Evolutionary conservation across 64 coral and sea anemone genomes (phyloP).

Genomic region (Stichodactyla mertensii): DNA sequence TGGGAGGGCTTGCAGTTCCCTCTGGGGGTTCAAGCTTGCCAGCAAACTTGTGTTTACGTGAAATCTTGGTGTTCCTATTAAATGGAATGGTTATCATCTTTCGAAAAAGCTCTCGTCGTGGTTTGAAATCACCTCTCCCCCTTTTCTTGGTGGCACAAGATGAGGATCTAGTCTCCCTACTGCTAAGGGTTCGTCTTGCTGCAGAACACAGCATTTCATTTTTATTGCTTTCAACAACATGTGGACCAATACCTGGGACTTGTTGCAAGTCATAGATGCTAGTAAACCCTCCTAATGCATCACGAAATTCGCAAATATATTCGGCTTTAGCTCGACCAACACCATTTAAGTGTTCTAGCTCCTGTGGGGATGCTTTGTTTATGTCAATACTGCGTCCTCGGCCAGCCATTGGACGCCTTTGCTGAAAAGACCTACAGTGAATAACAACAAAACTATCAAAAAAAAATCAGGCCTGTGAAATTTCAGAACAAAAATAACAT

Average conservation of each 20-base stretch:
- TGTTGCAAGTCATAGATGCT: conserved; percentile 67
- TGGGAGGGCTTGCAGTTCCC: background rate
- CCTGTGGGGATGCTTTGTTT: conserved; percentile 73
- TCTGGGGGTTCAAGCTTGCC: conserved; percentile 43
- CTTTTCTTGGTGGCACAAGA: conserved; percentile 42
- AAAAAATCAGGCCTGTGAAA: background rate
- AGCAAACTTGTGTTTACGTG: conserved; percentile 30
- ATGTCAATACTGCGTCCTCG: conserved; percentile 71
- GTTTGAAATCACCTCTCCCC: conserved; percentile 20
- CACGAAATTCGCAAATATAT: conserved; percentile 70
- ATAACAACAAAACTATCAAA: background rate
- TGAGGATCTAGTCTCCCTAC: conserved; percentile 74
- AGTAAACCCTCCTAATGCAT: conserved; percentile 82
- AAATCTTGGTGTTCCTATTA: background rate
- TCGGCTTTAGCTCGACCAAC: conserved; percentile 84
- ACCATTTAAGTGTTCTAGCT: conserved; percentile 71
- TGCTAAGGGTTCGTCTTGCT: conserved; percentile 14
- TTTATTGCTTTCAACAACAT: conserved; percentile 80
- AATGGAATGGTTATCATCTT: background rate
- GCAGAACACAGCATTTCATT: conserved; percentile 65
- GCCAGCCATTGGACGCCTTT: conserved; percentile 21
- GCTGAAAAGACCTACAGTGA: background rate
- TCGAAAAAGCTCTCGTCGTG: conserved; percentile 8
- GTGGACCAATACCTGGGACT: conserved; percentile 72
- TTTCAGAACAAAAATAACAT: background rate